Evolutionary conservation across 1,140 invertebrate genomes (phyloP).

Genomic region (Berghia stephanieae): DNA sequence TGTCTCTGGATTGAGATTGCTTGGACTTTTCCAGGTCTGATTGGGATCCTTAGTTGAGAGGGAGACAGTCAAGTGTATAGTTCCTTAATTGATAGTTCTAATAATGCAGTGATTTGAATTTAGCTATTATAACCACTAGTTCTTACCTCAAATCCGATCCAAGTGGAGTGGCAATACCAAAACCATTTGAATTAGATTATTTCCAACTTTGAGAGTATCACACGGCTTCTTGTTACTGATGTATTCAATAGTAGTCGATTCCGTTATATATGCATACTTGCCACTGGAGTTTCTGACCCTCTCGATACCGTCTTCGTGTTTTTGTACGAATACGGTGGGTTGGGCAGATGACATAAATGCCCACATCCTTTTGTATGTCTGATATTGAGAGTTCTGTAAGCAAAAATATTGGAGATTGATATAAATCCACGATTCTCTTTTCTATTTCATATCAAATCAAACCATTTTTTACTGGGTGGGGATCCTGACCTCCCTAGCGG

Average conservation of each 20-base stretch:
- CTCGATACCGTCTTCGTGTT: slow-evolving; percentile 54
- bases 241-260: slow-evolving; percentile 95
- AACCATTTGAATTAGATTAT: slow-evolving; percentile 93
- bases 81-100: no score
- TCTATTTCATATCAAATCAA: no score
- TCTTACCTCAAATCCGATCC: slow-evolving; percentile 85
- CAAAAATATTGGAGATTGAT: no score
- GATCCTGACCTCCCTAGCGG: no score
- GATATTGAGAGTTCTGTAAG: slow-evolving; percentile 86
- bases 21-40: no score
- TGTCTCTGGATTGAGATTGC: no score
- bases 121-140: not conserved
- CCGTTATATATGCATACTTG: slow-evolving; percentile 92
- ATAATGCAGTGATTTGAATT: not conserved
- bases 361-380: slow-evolving; percentile 94
- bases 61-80: no score
- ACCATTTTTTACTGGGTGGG: no score
- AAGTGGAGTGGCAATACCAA: slow-evolving; percentile 90
- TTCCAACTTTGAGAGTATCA: slow-evolving; percentile 91
- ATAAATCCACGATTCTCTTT: no score
- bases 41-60: no score
- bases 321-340: slow-evolving; percentile 55
- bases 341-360: slow-evolving; percentile 80
- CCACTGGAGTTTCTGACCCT: slow-evolving; percentile 68
- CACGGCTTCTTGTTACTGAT: slow-evolving; percentile 91